These are phyloP conservation scores for Phaenicophaeus curvirostris DNA, from an alignment of 2,797 vertebrate species.

Conservation along the genomic window DNA sequence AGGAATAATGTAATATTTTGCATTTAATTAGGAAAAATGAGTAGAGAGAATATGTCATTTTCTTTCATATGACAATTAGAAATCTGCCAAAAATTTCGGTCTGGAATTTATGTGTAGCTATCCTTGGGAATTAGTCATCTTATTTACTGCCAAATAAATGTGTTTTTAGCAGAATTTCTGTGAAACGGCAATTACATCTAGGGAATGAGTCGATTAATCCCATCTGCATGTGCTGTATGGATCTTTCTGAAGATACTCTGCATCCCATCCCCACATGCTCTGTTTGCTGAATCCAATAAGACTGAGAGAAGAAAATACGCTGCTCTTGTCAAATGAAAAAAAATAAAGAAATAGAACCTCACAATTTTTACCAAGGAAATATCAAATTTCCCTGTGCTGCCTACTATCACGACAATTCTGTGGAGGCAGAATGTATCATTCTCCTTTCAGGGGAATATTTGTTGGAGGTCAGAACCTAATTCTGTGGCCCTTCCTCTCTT, in stretches of 20 bases:
- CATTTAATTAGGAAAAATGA: conserved; percentile 60
- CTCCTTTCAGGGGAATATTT: background rate
- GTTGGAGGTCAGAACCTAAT: background rate
- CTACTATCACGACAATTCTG: background rate
- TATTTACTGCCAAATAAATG: conserved; percentile 60
- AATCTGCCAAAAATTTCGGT: conserved; percentile 37
- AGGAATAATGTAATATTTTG: conserved; percentile 42
- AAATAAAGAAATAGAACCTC: background rate
- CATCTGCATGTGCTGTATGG: background rate
- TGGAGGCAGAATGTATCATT: background rate
- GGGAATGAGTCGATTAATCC: conserved; percentile 8
- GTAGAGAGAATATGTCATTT: conserved; percentile 43
- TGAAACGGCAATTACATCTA: conserved; percentile 25
- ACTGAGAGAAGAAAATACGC: background rate
- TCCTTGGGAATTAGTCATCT: conserved; percentile 41
- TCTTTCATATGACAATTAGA: conserved; percentile 56
- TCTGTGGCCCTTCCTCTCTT: background rate
- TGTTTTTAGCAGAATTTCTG: conserved; percentile 24
- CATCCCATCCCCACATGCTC: background rate
- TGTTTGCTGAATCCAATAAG: background rate
- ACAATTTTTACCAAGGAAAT: background rate
- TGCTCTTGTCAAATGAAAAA: background rate
- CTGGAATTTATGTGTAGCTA: conserved; percentile 41
- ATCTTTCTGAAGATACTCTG: background rate
- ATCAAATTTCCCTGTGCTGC: background rate